phyloP scores from a whole-genome alignment of 2,797 vertebrate species.

The Thaleichthys pacificus region DNA sequence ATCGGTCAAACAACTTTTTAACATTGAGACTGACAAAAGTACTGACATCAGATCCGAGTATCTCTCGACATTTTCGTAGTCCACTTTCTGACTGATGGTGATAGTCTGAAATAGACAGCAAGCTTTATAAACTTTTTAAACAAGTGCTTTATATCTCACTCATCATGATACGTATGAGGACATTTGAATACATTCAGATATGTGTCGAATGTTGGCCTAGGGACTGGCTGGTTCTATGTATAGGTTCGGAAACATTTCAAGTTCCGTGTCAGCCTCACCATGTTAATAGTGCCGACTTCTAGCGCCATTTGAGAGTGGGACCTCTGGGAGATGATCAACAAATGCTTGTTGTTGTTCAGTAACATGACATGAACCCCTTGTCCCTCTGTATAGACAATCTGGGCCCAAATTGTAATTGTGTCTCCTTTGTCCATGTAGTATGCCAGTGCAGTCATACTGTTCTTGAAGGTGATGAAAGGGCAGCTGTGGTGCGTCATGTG shows the following conservation, averaged over 20 bases:
- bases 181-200: no score
- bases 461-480: constrained; percentile 23
- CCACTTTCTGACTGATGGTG: constrained; percentile 6
- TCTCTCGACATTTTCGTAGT: constrained; percentile 7
- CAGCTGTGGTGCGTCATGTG: constrained; percentile 8
- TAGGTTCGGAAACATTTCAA: not conserved
- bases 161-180: no score
- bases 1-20: not conserved
- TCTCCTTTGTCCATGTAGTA: constrained; percentile 27
- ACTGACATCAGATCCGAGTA: constrained; percentile 26
- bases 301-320: constrained; percentile 7
- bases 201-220: not conserved
- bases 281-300: constrained; percentile 18
- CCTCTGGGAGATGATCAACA: constrained; percentile 13
- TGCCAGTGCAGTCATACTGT: constrained; percentile 21
- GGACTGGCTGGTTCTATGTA: not conserved
- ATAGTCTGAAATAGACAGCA: constrained; percentile 17
- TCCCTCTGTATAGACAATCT: constrained; percentile 16
- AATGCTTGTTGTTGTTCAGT: constrained; percentile 11
- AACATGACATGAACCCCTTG: constrained; percentile 18
- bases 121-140: not conserved
- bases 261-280: constrained; percentile 2
- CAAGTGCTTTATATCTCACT: not conserved
- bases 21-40: not conserved
- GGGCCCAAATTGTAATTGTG: constrained; percentile 17